Evolutionary conservation across 1,140 invertebrate genomes (phyloP).

Genomic region (Cotesia glomerata): DNA sequence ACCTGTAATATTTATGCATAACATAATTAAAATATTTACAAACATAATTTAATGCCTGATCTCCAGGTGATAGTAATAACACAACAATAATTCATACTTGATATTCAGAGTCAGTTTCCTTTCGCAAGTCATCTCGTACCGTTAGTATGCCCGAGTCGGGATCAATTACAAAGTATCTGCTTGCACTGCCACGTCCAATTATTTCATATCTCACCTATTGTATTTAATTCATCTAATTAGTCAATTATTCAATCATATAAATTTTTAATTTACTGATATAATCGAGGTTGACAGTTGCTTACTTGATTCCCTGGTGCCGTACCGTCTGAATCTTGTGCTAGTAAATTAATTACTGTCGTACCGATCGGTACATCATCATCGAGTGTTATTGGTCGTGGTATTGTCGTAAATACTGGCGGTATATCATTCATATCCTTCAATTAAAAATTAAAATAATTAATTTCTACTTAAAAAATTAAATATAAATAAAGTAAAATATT

Average conservation of each 20-base stretch:
- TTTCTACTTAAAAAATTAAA: too few relatives aligned
- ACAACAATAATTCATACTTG: constrained; percentile 62
- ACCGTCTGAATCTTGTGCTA: constrained; percentile 82
- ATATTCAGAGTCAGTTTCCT: constrained; percentile 85
- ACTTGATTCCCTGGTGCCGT: constrained; percentile 82
- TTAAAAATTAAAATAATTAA: constrained; percentile 14
- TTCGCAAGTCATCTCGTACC: constrained; percentile 81
- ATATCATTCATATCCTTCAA: constrained; percentile 80
- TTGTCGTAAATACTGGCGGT: constrained; percentile 82
- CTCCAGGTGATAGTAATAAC: not conserved
- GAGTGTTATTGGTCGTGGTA: constrained; percentile 80
- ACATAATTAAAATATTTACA: not conserved
- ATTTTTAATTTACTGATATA: not conserved
- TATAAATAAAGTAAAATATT: too few relatives aligned
- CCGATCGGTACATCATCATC: constrained; percentile 84
- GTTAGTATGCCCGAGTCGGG: constrained; percentile 79
- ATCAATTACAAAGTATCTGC: constrained; percentile 86
- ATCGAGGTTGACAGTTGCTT: constrained; percentile 35
- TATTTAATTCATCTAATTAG: constrained; percentile 16
- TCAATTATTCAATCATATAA: not conserved
- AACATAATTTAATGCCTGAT: constrained; percentile 1
- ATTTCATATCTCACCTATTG: constrained; percentile 77
- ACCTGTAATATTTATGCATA: constrained; percentile 63
- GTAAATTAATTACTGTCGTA: constrained; percentile 76
- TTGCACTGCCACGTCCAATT: constrained; percentile 77